A percentile compares a stretch with the other conserved stretches of the same genome.
phyloP scores from a whole-genome alignment of 2,113 vertebrate species.

The Oenanthe melanoleuca region DNA sequence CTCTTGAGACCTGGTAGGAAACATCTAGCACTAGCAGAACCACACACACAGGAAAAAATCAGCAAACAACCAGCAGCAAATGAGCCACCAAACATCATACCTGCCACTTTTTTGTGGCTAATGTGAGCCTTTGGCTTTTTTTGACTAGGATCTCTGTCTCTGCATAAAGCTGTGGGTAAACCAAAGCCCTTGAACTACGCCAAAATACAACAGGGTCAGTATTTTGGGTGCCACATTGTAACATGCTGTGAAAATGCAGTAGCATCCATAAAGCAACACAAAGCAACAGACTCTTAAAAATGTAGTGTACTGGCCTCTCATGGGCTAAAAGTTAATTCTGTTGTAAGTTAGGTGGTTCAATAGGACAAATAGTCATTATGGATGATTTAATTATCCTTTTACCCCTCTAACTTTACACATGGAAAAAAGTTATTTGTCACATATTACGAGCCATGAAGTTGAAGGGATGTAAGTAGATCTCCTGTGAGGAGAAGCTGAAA shows the following conservation, averaged over 20 bases:
- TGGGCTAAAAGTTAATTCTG: not conserved
- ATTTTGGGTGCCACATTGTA: not conserved
- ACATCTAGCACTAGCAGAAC: not conserved
- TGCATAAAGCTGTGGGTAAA: not conserved
- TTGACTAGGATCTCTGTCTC: not conserved
- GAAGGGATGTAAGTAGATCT: not conserved
- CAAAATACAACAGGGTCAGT: not conserved
- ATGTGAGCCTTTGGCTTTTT: not conserved
- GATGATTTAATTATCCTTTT: not conserved
- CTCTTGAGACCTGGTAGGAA: not conserved
- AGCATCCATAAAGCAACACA: not conserved
- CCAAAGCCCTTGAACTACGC: not conserved
- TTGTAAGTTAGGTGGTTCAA: not conserved
- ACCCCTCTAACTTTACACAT: accelerated
- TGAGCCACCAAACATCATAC: not conserved
- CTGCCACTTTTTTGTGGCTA: not conserved
- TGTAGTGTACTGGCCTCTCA: not conserved
- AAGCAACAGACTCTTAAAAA: not conserved
- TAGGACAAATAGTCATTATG: not conserved
- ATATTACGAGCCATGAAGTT: not conserved
- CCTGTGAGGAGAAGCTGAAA: not conserved
- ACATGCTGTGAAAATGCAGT: accelerated
- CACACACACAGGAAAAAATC: accelerated
- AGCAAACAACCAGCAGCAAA: not conserved
- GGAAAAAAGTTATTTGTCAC: not conserved